Base-by-base conservation (phyloP, 2,797 vertebrate species). In the Phaenicophaeus curvirostris region DNA sequence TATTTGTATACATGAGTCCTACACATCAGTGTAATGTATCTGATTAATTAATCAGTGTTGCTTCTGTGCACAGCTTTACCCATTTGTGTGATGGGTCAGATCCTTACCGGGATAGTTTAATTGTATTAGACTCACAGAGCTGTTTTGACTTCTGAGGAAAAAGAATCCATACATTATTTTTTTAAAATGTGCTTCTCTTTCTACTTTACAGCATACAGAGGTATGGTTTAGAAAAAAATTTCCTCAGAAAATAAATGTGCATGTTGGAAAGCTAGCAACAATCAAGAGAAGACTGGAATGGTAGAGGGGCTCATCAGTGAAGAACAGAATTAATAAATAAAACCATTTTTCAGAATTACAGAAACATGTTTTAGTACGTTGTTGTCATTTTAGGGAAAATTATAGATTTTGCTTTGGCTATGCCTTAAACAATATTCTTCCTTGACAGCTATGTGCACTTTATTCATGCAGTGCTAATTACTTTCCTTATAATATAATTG, bases 381-480 rank as follows among this genome's bases (percentile, higher is more conserved):
- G 67, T 46, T 93, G 54, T 62, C 16, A 39, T 68, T 62, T 80
- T 55, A 48, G 39, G 55, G 73, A 74, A 85, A 91, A 82, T 42
- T 57, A 4, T 46, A 57, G 9, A 65, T 71, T 93, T 91, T 91
- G 41, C 54, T 51, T 80, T 92, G 50, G 21, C 30, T 67, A 13
- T 77, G 62, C 65, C 65, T 96, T 91, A 89, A 97, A 96, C 17
- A 5, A 51, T 92, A 67, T 74, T 82, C 46, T 94, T 72, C 33
- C 61, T 96, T 94, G 90, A 71, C 76, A 97, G 77, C 89, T 87
- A 73, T 44, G 46, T 9, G 20, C 69, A 37, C 58, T 94, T 96
- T 96, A 93, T 95, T 92, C 93, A 96, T 96, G 94, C 63, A 87
- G 53, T 57, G 69, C 92, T 97, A 98, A 97, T 97, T 95, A 94